phyloP scores from a whole-genome alignment of 2,797 vertebrate species.

The Rhynchotus rufescens region DNA sequence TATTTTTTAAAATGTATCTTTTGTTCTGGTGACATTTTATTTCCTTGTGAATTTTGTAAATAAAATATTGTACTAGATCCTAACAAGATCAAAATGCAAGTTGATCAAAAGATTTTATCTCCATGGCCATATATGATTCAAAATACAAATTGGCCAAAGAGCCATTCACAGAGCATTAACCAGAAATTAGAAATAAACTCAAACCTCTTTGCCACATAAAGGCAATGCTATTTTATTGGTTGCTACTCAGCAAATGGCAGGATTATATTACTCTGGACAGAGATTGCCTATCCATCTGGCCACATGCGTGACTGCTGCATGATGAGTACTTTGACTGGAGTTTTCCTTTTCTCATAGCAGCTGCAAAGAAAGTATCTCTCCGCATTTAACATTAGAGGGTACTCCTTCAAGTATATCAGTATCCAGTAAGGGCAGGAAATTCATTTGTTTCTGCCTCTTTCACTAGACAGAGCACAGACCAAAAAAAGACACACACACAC shows the following conservation, averaged over 20 bases:
- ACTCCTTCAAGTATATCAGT: background rate
- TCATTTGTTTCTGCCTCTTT: background rate
- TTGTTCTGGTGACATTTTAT: background rate
- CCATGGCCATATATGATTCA: background rate
- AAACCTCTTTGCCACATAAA: constrained; percentile 31
- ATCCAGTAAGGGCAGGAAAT: background rate
- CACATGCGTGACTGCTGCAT: background rate
- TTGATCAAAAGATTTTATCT: constrained; percentile 24
- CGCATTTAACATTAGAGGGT: background rate
- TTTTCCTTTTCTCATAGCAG: constrained; percentile 2
- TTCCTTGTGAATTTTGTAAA: constrained; percentile 35
- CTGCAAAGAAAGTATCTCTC: background rate
- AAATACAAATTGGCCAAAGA: constrained; percentile 29
- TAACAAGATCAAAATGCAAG: constrained; percentile 49
- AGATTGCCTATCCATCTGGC: constrained; percentile 56
- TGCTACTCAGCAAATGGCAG: constrained; percentile 59
- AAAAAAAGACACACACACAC: no score
- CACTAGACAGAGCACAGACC: background rate
- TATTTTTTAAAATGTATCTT: background rate
- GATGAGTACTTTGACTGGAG: background rate
- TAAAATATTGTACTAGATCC: background rate
- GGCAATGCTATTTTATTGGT: constrained; percentile 35
- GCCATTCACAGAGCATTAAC: constrained; percentile 43
- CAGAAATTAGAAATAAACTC: constrained; percentile 50
- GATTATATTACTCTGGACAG: constrained; percentile 49